Base-by-base conservation (phyloP, 2,888 invertebrate genomes). In the Synergus gifuensis region DNA sequence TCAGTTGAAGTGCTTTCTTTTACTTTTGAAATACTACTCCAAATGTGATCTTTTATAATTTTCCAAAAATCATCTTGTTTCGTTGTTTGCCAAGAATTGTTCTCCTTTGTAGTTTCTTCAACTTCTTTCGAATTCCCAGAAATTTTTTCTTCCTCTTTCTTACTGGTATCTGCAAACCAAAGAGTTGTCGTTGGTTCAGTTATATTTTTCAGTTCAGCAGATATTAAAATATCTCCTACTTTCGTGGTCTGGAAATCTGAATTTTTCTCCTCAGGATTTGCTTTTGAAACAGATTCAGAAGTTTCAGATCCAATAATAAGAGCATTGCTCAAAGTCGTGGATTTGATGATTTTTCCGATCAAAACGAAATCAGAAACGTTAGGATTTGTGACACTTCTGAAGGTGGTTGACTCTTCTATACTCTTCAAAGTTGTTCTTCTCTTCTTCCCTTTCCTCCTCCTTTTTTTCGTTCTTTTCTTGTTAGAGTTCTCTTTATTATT, bases 341-440 rank as follows among this genome's bases (percentile, higher is more conserved):
- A 77, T 64, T 78, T 67, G 7, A 62, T 60, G 7, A 1, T 14
- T 40, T n/a, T 58, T 54, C 28, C 40, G 62, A 77, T 44, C 5
- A 28, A 28, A 46, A 69, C 8, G 1, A 1, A 22, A 22, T 78
- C 12, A 12, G 12, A 44, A 42, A 67, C 28, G 1, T 2, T 36
- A 28, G 16, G n/a, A 12, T 1, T n/a, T 28, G 16, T 36, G 4
- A n/a, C 9, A 16, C 16, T n/a, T n/a, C n/a, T 0, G 14, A 28
- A 0, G 28, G 28, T 46, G 54, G 40, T 49, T 16, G 40, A 14
- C 1, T 54, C 14, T 28, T 69, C 69, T 14, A 3, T 11, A 16
- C 14, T 73, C 9, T 14, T 54, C 11, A 4, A 4, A 36, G 54
- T 69, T 36, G 54, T 73, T 9, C 3, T 42, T 12, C 2, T 73